These are phyloP conservation scores for Sterna hirundo DNA, from an alignment of 2,113 vertebrate species.

Conservation along the genomic window DNA sequence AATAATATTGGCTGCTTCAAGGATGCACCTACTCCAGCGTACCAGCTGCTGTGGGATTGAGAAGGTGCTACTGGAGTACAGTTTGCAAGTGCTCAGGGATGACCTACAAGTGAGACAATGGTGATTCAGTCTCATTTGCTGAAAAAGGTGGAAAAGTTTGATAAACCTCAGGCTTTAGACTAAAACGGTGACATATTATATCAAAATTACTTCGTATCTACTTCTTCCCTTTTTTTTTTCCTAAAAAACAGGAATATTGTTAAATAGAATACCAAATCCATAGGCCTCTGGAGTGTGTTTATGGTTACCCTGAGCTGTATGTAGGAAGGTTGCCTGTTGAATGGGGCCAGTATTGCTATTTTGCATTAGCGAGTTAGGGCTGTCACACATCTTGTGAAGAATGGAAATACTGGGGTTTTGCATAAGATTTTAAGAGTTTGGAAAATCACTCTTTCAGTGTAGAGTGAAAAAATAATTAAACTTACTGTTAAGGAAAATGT, in stretches of 20 bases:
- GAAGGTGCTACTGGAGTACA: neutral
- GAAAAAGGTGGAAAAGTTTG: neutral
- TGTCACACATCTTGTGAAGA: neutral
- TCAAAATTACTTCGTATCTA: neutral
- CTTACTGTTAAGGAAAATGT: neutral
- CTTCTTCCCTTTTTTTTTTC: neutral
- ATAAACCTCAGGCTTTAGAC: neutral
- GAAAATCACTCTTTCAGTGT: neutral
- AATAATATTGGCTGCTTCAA: neutral
- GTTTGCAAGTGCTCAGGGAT: neutral
- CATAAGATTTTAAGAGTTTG: neutral
- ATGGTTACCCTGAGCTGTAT: neutral
- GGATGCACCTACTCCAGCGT: rapidly evolving
- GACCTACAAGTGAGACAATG: neutral
- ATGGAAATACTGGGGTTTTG: neutral
- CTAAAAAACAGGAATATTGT: neutral
- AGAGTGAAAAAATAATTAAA: neutral
- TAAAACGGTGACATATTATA: neutral
- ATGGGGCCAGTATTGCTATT: neutral
- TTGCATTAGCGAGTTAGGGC: neutral
- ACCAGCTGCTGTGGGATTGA: neutral
- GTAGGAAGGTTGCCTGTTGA: neutral
- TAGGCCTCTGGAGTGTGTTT: neutral
- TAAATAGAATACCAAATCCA: neutral
- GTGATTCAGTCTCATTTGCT: neutral